These are phyloP conservation scores for Polyploca ridens DNA, from an alignment of 2,888 invertebrate species.

Conservation along the genomic window DNA sequence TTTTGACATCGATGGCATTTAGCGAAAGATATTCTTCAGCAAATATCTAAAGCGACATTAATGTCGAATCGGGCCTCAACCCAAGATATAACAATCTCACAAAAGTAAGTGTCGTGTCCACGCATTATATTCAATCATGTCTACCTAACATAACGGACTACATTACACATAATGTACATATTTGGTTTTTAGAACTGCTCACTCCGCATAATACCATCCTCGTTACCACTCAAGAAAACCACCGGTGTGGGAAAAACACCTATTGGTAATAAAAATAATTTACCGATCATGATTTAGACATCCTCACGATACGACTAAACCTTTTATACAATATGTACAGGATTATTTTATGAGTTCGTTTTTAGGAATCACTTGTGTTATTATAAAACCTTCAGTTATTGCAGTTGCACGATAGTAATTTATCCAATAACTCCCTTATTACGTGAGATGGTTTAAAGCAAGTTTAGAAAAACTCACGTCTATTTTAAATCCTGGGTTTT, in stretches of 20 bases:
- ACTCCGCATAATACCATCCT: neutral
- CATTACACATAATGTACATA: neutral
- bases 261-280: conserved; percentile 13
- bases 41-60: no score
- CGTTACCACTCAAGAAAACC: neutral
- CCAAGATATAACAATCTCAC: no score
- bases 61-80: no score
- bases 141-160: neutral
- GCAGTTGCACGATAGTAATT: no score
- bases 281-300: conserved; percentile 39
- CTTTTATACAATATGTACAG: conserved; percentile 24
- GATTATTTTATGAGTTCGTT: conserved; percentile 26
- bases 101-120: no score
- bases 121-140: neutral
- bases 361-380: neutral
- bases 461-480: no score
- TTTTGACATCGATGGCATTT: no score
- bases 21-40: no score
- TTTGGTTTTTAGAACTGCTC: neutral
- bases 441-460: no score
- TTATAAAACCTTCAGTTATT: neutral
- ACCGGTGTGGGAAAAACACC: neutral
- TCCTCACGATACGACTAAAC: conserved; percentile 28
- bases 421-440: no score
- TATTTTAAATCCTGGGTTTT: no score